Conservation (phyloP, 2,888 invertebrate species). For the Hyalella azteca region DNA sequence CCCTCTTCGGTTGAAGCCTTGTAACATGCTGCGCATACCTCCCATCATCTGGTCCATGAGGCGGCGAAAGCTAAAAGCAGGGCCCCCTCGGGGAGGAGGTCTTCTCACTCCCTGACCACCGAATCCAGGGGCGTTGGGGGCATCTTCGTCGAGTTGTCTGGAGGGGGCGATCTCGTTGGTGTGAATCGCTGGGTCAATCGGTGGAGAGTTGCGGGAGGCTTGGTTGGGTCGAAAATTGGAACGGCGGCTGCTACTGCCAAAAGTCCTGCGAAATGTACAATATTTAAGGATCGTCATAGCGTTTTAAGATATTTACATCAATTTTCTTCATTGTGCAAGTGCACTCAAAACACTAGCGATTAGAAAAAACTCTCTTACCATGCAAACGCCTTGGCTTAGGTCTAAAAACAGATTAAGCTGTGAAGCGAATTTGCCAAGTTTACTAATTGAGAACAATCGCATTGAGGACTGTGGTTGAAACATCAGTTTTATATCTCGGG, state of each 20-base stretch:
- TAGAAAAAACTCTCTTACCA: too few species aligned
- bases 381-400: too few species aligned
- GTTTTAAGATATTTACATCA: too few species aligned
- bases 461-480: too few species aligned
- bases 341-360: too few species aligned
- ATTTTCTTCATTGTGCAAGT: too few species aligned
- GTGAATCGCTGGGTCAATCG: neutral
- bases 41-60: conserved; percentile 16
- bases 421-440: too few species aligned
- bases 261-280: neutral
- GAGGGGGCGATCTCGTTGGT: conserved; percentile 10
- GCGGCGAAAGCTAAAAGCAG: conserved; percentile 1
- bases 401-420: too few species aligned
- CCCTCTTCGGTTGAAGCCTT: conserved; percentile 15
- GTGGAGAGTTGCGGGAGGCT: conserved; percentile 2
- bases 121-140: conserved; percentile 25
- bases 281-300: too few species aligned
- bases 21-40: neutral
- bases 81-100: neutral
- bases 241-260: neutral
- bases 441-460: too few species aligned
- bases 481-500: too few species aligned
- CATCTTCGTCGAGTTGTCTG: conserved; percentile 16
- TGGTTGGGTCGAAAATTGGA: neutral
- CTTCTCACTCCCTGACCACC: neutral